phyloP scores from a whole-genome alignment of 2,797 vertebrate genomes.

The Myotis myotis region DNA sequence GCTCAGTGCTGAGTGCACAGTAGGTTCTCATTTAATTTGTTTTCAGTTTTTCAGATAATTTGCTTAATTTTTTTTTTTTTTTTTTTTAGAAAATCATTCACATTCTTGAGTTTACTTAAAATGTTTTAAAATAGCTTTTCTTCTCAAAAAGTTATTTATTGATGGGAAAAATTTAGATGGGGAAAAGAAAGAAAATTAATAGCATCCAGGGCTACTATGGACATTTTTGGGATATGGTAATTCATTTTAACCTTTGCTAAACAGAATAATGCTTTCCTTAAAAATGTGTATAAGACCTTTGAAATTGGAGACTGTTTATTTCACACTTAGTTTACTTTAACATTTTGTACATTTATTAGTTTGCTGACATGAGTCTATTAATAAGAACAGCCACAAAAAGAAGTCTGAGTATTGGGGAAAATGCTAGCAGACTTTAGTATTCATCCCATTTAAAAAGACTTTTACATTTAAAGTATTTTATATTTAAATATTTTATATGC shows the following conservation, averaged over 20 bases:
- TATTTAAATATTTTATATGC: slow-evolving; percentile 15
- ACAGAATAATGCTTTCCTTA: background rate
- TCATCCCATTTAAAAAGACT: background rate
- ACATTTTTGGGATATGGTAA: background rate
- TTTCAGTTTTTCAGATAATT: slow-evolving; percentile 7
- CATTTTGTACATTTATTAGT: background rate
- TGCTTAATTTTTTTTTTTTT: background rate
- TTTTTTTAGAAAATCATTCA: slow-evolving; percentile 17
- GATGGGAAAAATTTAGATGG: background rate
- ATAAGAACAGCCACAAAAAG: background rate
- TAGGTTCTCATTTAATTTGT: background rate
- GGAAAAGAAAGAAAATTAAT: background rate
- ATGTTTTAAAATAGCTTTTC: background rate
- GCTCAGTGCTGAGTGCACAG: background rate
- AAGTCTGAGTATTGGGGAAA: background rate
- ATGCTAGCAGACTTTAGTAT: background rate
- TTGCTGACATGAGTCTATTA: background rate
- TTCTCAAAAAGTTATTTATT: background rate
- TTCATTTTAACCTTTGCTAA: background rate
- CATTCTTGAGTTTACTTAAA: background rate
- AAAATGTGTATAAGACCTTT: background rate
- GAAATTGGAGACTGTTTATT: background rate
- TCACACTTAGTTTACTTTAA: background rate
- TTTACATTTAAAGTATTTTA: background rate
- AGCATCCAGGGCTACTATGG: background rate